Conservation (phyloP, 2,888 invertebrate species). For the Willowsia nigromaculata region DNA sequence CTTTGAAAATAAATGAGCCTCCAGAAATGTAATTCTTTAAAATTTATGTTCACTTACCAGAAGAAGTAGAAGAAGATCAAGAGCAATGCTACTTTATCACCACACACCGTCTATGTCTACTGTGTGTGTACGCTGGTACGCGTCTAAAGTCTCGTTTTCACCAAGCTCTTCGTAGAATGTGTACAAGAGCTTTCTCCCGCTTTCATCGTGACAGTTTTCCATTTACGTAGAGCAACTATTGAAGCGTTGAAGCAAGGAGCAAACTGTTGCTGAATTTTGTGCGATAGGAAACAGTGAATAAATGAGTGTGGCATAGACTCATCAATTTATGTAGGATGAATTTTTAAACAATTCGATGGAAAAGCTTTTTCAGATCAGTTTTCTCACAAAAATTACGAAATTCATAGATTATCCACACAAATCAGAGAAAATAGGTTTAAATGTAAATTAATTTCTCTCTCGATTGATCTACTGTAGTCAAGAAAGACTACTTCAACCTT, state of each 20-base stretch:
- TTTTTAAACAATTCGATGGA: neutral
- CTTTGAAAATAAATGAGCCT: neutral
- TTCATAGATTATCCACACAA: no score
- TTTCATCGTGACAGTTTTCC: neutral
- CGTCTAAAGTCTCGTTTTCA: neutral
- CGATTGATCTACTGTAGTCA: no score
- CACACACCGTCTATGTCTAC: neutral
- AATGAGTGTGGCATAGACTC: neutral
- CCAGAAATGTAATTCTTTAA: neutral
- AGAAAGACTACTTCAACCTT: no score
- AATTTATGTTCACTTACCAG: slow-evolving; percentile 12
- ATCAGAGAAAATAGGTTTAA: no score
- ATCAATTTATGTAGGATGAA: neutral
- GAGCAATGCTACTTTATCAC: slow-evolving; percentile 5
- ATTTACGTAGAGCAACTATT: neutral
- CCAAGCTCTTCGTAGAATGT: neutral
- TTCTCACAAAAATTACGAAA: no score
- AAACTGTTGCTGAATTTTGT: slow-evolving; percentile 43
- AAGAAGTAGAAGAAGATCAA: neutral
- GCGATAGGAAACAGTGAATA: neutral
- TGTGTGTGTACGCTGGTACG: neutral
- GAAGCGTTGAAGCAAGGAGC: neutral
- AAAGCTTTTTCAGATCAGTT: neutral
- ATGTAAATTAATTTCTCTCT: no score
- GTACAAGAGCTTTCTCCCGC: neutral